phyloP scores from a whole-genome alignment of 2,888 invertebrate genomes.

The Drosophila melanocephala region DNA sequence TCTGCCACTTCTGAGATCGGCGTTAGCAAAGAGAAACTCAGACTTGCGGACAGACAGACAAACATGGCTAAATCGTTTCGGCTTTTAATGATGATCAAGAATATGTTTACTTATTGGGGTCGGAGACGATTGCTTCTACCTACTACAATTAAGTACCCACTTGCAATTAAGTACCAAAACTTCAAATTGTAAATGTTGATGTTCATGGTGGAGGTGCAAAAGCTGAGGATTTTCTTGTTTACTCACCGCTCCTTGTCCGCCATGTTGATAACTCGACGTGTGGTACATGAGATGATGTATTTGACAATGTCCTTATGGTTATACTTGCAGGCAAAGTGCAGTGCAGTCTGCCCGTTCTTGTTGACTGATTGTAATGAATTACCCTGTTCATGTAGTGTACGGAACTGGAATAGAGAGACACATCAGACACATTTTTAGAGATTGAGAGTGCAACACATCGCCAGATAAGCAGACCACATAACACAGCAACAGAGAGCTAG shows the following conservation, averaged over 20 bases:
- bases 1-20: not conserved
- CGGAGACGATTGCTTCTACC: not conserved
- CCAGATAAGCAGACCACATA: slow-evolving; percentile 3
- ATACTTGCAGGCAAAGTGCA: slow-evolving; percentile 94
- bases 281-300: slow-evolving; percentile 94
- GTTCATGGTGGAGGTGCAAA: not conserved
- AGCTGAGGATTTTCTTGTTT: not conserved
- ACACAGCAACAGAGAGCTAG: not conserved
- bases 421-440: not conserved
- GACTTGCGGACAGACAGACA: not conserved
- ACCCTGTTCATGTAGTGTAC: slow-evolving; percentile 93
- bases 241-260: slow-evolving; percentile 93
- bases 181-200: not conserved
- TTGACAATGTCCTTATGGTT: slow-evolving; percentile 96
- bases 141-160: not conserved
- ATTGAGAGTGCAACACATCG: not conserved
- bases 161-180: not conserved
- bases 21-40: not conserved
- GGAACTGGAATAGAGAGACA: slow-evolving; percentile 87
- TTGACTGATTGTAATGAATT: slow-evolving; percentile 94
- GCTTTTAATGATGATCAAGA: not conserved
- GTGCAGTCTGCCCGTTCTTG: slow-evolving; percentile 93
- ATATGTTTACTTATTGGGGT: not conserved
- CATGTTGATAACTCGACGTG: slow-evolving; percentile 93
- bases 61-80: not conserved